A percentile compares a stretch with the other conserved stretches of the same genome.
phyloP scores from a whole-genome alignment of 1,140 invertebrate species.

The Diorhabda carinulata region DNA sequence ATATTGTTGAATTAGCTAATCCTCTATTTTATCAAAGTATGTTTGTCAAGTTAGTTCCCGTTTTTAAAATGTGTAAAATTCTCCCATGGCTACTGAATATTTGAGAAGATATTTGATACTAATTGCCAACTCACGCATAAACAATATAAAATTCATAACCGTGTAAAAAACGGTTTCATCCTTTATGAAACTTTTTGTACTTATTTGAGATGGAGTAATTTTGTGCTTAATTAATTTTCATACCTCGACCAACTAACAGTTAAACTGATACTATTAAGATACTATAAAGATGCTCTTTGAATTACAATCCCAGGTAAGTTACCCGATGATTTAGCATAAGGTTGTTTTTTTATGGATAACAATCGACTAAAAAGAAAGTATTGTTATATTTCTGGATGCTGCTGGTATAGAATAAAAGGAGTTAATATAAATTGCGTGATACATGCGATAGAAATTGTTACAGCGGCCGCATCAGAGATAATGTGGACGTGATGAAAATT shows the following conservation, averaged over 20 bases:
- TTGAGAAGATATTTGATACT: background rate
- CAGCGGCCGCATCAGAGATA: slow-evolving; percentile 5
- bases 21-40: too few species aligned
- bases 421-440: slow-evolving; percentile 15
- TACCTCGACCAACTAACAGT: slow-evolving; percentile 5
- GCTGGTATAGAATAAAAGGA: slow-evolving; percentile 2
- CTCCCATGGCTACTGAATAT: background rate
- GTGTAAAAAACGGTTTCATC: slow-evolving; percentile 14
- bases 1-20: too few species aligned
- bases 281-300: slow-evolving; percentile 6
- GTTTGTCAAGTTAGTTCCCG: too few species aligned
- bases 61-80: background rate
- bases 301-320: slow-evolving; percentile 11
- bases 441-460: slow-evolving; percentile 12
- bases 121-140: background rate
- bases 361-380: slow-evolving; percentile 8
- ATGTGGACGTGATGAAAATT: slow-evolving; percentile 18
- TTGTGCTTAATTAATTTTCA: slow-evolving; percentile 15
- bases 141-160: slow-evolving; percentile 15
- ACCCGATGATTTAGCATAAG: slow-evolving; percentile 7
- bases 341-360: background rate
- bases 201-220: slow-evolving; percentile 14
- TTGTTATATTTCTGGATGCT: slow-evolving; percentile 18
- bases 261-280: slow-evolving; percentile 16
- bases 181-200: slow-evolving; percentile 9